Percentiles rank a stretch among this genome's conserved stretches.
phyloP scores from a whole-genome alignment of 2,888 invertebrate species.

The Drosophila niveifrons region DNA sequence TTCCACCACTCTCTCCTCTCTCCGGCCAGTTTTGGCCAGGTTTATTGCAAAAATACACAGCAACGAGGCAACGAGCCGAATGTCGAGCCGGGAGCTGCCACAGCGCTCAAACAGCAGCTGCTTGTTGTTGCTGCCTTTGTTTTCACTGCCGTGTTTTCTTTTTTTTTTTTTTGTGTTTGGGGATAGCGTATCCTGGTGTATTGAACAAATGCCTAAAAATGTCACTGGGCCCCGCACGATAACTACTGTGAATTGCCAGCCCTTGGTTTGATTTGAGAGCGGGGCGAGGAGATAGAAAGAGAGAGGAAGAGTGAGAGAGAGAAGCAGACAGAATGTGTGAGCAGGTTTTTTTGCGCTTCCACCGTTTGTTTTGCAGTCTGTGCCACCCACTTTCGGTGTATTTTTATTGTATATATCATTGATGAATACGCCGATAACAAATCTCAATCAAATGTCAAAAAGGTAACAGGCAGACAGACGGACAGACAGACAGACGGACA shows the following conservation, averaged over 20 bases:
- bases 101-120: conserved; percentile 70
- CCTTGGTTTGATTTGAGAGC: conserved; percentile 24
- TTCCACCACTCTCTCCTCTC: not conserved
- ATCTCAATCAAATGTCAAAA: conserved; percentile 86
- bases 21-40: conserved; percentile 29
- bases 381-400: conserved; percentile 37
- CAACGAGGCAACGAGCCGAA: conserved; percentile 27
- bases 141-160: conserved; percentile 1
- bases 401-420: conserved; percentile 84
- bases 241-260: conserved; percentile 66
- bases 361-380: conserved; percentile 45
- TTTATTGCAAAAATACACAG: conserved; percentile 77
- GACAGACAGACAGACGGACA: conserved; percentile 75
- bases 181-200: conserved; percentile 24
- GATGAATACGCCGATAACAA: conserved; percentile 85
- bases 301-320: not conserved
- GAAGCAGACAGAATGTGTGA: not conserved
- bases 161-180: not conserved
- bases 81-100: conserved; percentile 17
- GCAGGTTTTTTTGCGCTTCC: not conserved
- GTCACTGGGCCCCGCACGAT: conserved; percentile 70
- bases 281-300: not conserved
- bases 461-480: conserved; percentile 82
- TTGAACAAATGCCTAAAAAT: conserved; percentile 76
- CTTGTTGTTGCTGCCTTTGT: conserved; percentile 45